Conservation (phyloP, 2,113 vertebrate genomes). For the Hippocampus comes region DNA sequence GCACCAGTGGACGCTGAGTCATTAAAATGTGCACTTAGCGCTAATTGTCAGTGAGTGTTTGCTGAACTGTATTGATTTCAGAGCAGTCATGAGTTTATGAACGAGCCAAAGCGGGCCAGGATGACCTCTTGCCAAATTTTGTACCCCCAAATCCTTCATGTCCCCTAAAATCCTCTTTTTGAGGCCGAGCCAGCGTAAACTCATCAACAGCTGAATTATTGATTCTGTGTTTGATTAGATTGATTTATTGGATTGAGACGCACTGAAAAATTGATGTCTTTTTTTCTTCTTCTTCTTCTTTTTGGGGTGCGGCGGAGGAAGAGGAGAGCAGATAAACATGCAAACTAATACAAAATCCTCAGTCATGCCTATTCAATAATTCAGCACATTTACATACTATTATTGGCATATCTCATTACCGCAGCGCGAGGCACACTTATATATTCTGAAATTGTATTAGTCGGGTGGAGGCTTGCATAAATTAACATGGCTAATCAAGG, state of each 20-base stretch:
- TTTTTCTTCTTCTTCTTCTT: conserved; percentile 18
- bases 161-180: neutral
- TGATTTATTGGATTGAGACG: conserved; percentile 53
- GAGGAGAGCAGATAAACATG: conserved; percentile 56
- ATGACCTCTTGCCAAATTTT: neutral
- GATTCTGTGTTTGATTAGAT: conserved; percentile 64
- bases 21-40: conserved; percentile 52
- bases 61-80: conserved; percentile 57
- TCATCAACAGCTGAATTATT: conserved; percentile 65
- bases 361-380: conserved; percentile 74
- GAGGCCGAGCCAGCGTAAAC: neutral
- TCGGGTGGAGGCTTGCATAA: conserved; percentile 63
- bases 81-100: conserved; percentile 50
- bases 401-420: conserved; percentile 74
- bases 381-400: conserved; percentile 74
- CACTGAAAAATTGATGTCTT: conserved; percentile 58
- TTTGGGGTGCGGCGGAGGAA: neutral
- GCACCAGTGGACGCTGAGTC: conserved; percentile 1
- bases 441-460: conserved; percentile 73
- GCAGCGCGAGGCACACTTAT: conserved; percentile 64
- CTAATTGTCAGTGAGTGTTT: conserved; percentile 34
- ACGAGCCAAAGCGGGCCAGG: neutral
- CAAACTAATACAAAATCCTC: conserved; percentile 65
- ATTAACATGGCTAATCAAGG: conserved; percentile 74
- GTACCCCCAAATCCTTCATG: neutral